Evolutionary conservation across 2,888 invertebrate species (phyloP).

Genomic region (Tortrix viridana): DNA sequence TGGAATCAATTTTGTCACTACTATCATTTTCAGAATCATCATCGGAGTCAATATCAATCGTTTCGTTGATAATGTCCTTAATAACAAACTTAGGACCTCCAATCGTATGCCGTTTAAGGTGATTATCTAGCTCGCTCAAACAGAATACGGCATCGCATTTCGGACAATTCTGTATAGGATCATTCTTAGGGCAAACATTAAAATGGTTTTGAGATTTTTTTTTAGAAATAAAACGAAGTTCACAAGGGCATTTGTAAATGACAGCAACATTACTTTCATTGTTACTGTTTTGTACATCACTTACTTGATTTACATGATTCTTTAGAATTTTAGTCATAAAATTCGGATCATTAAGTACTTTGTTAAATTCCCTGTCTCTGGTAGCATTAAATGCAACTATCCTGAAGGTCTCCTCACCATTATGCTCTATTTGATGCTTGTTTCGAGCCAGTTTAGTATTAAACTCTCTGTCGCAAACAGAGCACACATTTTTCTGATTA

Average conservation of each 20-base stretch:
- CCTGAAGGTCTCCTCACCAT: not conserved
- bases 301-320: not conserved
- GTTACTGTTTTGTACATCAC: not conserved
- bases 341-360: constrained; percentile 5
- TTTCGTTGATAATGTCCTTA: constrained; percentile 8
- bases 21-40: not conserved
- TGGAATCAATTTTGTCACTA: not conserved
- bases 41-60: constrained; percentile 16
- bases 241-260: constrained; percentile 30
- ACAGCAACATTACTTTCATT: not conserved
- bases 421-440: constrained; percentile 11
- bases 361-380: constrained; percentile 11
- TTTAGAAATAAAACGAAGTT: constrained; percentile 19
- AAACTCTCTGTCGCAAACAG: constrained; percentile 17
- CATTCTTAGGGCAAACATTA: constrained; percentile 9
- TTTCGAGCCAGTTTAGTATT: constrained; percentile 6
- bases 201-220: constrained; percentile 9
- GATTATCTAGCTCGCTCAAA: constrained; percentile 8
- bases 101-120: constrained; percentile 12
- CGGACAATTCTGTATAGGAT: constrained; percentile 2
- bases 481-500: not conserved
- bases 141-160: constrained; percentile 16
- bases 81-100: not conserved
- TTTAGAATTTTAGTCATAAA: no score
- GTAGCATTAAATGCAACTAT: constrained; percentile 21